These are phyloP conservation scores for Parazoanthus atlanticus DNA, from an alignment of 92 coral and sea anemone genomes.

Conservation along the genomic window DNA sequence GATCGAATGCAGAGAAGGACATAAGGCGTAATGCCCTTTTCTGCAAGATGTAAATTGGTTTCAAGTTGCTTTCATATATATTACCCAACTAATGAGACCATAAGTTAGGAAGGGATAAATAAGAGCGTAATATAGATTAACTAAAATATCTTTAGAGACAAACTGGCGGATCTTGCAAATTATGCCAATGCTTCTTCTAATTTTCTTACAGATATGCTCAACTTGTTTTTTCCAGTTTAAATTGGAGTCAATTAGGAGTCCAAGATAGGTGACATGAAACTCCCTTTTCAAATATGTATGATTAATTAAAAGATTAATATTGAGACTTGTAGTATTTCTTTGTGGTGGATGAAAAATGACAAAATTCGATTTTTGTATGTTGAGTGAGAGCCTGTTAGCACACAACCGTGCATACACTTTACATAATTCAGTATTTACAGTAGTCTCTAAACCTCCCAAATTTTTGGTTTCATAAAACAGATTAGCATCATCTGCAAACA, in stretches of 20 bases:
- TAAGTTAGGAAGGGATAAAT: no score
- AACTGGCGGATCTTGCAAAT: neutral
- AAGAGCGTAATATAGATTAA: no score
- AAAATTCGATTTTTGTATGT: conserved; percentile 29
- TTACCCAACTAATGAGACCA: neutral
- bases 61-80: neutral
- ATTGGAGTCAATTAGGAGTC: conserved; percentile 35
- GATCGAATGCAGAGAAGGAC: no score
- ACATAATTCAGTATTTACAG: no score
- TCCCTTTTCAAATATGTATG: neutral
- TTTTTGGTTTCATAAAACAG: conserved; percentile 9
- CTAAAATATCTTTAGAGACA: no score
- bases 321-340: conserved; percentile 13
- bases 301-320: neutral
- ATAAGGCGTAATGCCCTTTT: no score
- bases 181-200: neutral
- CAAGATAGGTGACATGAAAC: conserved; percentile 24
- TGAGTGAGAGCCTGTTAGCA: conserved; percentile 57
- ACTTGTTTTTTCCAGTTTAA: conserved; percentile 21
- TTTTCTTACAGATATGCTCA: conserved; percentile 26
- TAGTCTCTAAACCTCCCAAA: no score
- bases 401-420: conserved; percentile 62
- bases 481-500: no score
- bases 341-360: no score
- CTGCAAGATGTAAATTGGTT: no score